These are phyloP conservation scores for Urophycis tenuis DNA, from an alignment of 2,797 vertebrate species.

Conservation along the genomic window DNA sequence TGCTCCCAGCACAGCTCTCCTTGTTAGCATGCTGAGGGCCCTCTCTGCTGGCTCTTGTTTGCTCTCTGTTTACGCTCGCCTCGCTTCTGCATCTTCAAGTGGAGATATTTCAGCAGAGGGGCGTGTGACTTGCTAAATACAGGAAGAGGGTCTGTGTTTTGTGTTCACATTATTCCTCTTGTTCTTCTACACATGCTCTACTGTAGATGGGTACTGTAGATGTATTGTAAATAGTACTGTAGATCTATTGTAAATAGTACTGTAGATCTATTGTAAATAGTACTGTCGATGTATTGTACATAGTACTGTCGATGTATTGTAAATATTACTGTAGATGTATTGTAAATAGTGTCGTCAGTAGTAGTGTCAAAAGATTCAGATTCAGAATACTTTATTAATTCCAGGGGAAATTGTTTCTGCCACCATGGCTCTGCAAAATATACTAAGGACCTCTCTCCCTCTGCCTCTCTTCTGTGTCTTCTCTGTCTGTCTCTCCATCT, in stretches of 20 bases:
- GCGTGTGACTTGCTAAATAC: background rate
- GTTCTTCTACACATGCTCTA: too few species aligned
- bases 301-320: too few species aligned
- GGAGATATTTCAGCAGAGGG: background rate
- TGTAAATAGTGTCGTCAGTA: background rate
- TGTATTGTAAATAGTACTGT: background rate
- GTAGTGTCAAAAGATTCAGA: background rate
- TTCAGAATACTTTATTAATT: background rate
- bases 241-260: background rate
- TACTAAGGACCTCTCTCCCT: background rate
- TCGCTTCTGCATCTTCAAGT: background rate
- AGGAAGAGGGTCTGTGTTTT: background rate
- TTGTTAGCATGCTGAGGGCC: slow-evolving; percentile 34
- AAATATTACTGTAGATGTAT: too few species aligned
- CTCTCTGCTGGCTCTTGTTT: background rate
- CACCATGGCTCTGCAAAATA: background rate
- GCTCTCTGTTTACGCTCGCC: background rate
- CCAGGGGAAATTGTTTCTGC: background rate
- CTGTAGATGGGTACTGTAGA: background rate
- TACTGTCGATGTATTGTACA: background rate
- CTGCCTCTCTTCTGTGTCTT: slow-evolving; percentile 13
- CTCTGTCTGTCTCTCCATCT: background rate
- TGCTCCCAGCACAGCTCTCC: slow-evolving; percentile 29
- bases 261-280: background rate
- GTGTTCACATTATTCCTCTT: too few species aligned